phyloP scores from a whole-genome alignment of 2,888 invertebrate genomes.

The Dorcus parallelipipedus region DNA sequence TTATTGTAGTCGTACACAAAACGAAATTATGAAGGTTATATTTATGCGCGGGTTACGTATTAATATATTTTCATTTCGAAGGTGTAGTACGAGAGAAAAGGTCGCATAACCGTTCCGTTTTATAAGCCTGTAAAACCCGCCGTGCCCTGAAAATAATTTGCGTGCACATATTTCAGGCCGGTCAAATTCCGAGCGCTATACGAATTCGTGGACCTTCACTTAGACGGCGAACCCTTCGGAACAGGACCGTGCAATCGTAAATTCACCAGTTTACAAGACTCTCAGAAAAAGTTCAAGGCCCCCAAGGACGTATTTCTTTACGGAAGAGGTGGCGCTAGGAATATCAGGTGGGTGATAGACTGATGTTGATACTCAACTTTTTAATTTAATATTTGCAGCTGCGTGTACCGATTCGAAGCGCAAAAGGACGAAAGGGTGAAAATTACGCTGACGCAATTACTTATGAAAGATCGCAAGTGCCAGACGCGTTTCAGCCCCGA shows the following conservation, averaged over 20 bases:
- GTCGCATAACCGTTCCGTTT: not conserved
- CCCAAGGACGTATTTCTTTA: slow-evolving; percentile 82
- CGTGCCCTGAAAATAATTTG: no score
- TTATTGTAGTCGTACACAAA: no score
- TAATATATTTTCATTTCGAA: no score
- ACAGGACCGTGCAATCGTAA: slow-evolving; percentile 72
- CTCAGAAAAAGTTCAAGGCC: slow-evolving; percentile 74
- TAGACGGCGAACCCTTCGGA: slow-evolving; percentile 78
- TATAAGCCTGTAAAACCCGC: not conserved
- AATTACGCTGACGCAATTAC: slow-evolving; percentile 71
- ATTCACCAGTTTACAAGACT: slow-evolving; percentile 63
- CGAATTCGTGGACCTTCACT: slow-evolving; percentile 84
- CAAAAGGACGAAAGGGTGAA: slow-evolving; percentile 77
- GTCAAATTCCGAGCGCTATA: slow-evolving; percentile 81
- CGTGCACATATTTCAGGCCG: slow-evolving; percentile 55
- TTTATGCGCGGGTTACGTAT: no score
- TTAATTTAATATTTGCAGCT: slow-evolving; percentile 53
- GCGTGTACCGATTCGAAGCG: slow-evolving; percentile 84
- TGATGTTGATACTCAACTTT: not conserved
- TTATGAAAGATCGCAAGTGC: slow-evolving; percentile 53
- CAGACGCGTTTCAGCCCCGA: slow-evolving; percentile 61
- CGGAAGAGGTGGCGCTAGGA: slow-evolving; percentile 78
- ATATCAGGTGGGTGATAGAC: slow-evolving; percentile 63
- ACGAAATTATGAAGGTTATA: no score
- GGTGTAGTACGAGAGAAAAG: not conserved